phyloP scores from a whole-genome alignment of 2,113 vertebrate genomes.

The Scopus umbretta region DNA sequence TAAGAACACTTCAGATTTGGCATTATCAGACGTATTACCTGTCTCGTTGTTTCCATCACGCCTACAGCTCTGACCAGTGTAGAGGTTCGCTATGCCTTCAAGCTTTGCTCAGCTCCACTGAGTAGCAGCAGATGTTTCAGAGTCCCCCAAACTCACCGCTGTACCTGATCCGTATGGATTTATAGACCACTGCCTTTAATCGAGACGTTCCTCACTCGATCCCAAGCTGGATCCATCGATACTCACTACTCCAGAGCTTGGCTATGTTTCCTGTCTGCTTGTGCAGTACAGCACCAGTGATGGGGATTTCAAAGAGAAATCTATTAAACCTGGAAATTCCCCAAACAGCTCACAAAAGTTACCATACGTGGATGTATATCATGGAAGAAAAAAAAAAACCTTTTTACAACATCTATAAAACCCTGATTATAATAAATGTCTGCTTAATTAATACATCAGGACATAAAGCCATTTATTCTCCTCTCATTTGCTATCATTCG shows the following conservation, averaged over 20 bases:
- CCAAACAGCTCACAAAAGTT: constrained; percentile 34
- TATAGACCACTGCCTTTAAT: background rate
- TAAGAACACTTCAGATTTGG: constrained; percentile 13
- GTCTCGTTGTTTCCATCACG: background rate
- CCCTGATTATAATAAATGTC: constrained; percentile 77
- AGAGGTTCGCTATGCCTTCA: background rate
- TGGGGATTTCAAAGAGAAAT: background rate
- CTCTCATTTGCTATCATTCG: constrained; percentile 74
- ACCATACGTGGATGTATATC: constrained; percentile 22
- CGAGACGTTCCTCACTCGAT: background rate
- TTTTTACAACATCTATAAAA: constrained; percentile 76
- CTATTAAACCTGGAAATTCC: background rate
- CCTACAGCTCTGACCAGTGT: background rate
- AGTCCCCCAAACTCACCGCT: background rate
- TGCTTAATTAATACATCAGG: constrained; percentile 80
- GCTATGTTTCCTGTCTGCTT: background rate
- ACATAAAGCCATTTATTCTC: constrained; percentile 75
- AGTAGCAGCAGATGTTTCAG: background rate
- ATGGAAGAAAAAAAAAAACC: constrained; percentile 45
- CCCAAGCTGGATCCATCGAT: background rate
- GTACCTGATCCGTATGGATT: background rate
- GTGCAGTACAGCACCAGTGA: background rate
- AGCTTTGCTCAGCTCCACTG: background rate
- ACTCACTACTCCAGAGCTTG: background rate
- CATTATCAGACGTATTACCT: background rate